Evolutionary conservation across 30 jellyfish, hydroid and myxozoan genomes (phyloP), one percentile per base, ranked within the genome.

Genomic region (Rhopilema esculentum): DNA sequence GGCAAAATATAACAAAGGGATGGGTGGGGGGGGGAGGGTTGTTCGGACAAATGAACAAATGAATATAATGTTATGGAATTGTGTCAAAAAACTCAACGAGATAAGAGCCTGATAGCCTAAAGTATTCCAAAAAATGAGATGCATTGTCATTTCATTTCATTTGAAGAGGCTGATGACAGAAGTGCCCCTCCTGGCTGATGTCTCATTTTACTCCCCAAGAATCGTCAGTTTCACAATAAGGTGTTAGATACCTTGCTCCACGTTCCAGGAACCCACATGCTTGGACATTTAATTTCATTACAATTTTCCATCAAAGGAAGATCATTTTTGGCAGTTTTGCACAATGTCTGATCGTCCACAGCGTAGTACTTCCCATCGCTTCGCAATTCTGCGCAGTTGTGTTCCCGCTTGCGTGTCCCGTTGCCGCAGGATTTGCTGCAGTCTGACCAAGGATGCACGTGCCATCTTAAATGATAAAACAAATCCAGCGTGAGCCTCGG

Each of bases 341-440:
- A 70, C 1, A 18, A n/a, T 12, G 57, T 2, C 16, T 16, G 27
- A 18, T 15, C 1, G 0, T 48, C 40, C 52, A 50, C 24, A 28
- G 70, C 12, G 40, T 64, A 18, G 64, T 30, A 48, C 0, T 29
- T 51, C 23, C 96, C 96, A 70, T 69, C 91, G 27, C 79, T 72
- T 49, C 65, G 66, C 4, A 85, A 21, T 32, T 89, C 50, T 53
- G 66, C 57, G 49, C 97, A 91, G 50, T 51, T 66, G 28, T 25
- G 53, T 69, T 49, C 40, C 8, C 92, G 84, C 30, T 82, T 83
- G 22, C 61, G 51, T 12, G 62, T 76, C 12, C 97, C 97, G 18
- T 87, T 87, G 30, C 91, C 96, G 51, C 97, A 91, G 8, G 96
- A 20, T 26, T 31, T 29, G 27, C 87, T 68, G 61, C 97, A 91